Evolutionary conservation across 2,113 vertebrate species (phyloP).

Genomic region (Protomyctophum bolini): DNA sequence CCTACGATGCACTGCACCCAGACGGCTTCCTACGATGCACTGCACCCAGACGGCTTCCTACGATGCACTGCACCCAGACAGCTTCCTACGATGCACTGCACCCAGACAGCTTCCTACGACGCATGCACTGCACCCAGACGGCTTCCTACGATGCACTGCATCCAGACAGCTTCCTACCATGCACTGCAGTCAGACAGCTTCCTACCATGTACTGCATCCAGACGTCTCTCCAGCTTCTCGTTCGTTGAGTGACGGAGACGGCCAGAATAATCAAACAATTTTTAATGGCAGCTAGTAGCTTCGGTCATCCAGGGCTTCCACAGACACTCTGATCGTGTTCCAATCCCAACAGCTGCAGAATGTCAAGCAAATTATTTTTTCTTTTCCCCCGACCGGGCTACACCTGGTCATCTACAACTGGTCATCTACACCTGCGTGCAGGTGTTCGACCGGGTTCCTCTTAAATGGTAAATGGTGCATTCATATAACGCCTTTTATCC

Average conservation of each 20-base stretch:
- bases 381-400: conserved; percentile 4
- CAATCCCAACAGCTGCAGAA: conserved; percentile 76
- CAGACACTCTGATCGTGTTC: conserved; percentile 61
- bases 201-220: conserved; percentile 67
- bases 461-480: no score
- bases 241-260: conserved; percentile 24
- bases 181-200: no score
- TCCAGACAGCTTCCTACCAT: no score
- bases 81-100: no score
- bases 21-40: conserved; percentile 27
- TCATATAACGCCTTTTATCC: no score
- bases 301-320: conserved; percentile 84
- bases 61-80: no score
- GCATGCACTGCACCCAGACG: no score
- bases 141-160: no score
- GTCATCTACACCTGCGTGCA: neutral
- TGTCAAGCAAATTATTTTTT: conserved; percentile 51
- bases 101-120: no score
- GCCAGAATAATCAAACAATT: conserved; percentile 61
- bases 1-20: conserved; percentile 48
- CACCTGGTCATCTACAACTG: conserved; percentile 32
- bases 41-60: no score
- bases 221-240: conserved; percentile 64
- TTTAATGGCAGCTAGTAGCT: conserved; percentile 82
- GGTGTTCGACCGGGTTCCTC: no score